phyloP scores from a whole-genome alignment of 2,797 vertebrate species.

The Salarias fasciatus region DNA sequence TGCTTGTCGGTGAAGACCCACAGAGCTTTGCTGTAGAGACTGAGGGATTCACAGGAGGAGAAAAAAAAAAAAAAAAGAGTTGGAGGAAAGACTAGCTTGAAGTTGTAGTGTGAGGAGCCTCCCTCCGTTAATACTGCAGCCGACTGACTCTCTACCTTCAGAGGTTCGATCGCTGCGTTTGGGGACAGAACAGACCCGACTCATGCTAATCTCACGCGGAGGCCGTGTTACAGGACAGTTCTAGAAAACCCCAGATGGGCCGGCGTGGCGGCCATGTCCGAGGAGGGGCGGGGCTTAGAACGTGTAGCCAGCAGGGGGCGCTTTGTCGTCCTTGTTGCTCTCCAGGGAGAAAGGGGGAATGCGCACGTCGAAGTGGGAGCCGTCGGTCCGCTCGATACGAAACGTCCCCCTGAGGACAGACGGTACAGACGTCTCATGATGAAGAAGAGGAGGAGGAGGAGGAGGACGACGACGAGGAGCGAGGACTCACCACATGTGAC shows the following conservation, averaged over 20 bases:
- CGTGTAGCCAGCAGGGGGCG: slow-evolving; percentile 82
- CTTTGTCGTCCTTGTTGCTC: slow-evolving; percentile 90
- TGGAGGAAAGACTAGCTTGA: not conserved
- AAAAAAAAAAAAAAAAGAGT: not conserved
- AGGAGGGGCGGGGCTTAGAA: slow-evolving; percentile 61
- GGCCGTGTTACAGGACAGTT: too few relatives aligned
- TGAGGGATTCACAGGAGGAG: not conserved
- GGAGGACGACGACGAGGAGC: too few relatives aligned
- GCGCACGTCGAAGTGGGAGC: slow-evolving; percentile 97
- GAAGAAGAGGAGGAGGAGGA: too few relatives aligned
- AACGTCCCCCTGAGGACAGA: slow-evolving; percentile 91
- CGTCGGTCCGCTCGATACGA: slow-evolving; percentile 95
- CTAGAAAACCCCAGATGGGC: not conserved
- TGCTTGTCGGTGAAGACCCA: too few relatives aligned
- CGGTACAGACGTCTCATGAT: not conserved
- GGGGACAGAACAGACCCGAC: slow-evolving; percentile 10
- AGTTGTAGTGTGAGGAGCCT: not conserved
- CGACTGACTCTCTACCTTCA: too few relatives aligned
- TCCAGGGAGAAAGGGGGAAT: slow-evolving; percentile 98
- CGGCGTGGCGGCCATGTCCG: too few relatives aligned
- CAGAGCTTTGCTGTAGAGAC: slow-evolving; percentile 24
- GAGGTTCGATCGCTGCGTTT: too few relatives aligned
- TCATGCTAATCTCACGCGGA: not conserved
- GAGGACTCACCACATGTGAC: slow-evolving; percentile 95
- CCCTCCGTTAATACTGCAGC: too few relatives aligned